Evolutionary conservation across 2,888 invertebrate genomes (phyloP).

Genomic region (Agrotis clavis): DNA sequence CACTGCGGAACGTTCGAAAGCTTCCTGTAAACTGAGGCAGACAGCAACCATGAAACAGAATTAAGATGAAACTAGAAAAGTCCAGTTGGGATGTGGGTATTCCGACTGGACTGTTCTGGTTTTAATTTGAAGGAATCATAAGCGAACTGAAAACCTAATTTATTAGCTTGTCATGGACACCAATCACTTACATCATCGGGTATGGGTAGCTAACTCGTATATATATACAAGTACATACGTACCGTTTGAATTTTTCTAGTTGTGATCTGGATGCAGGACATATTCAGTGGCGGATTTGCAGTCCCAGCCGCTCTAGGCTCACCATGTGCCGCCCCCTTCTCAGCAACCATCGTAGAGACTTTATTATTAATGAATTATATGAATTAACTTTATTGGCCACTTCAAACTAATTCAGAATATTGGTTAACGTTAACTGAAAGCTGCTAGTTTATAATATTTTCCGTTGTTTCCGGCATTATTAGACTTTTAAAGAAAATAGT

Average conservation of each 20-base stretch:
- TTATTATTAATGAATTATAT: too few relatives aligned
- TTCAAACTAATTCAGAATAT: too few relatives aligned
- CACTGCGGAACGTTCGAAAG: slow-evolving; percentile 67
- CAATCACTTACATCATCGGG: not conserved
- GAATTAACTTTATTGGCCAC: too few relatives aligned
- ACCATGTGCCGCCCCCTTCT: too few relatives aligned
- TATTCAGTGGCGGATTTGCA: too few relatives aligned
- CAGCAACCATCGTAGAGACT: too few relatives aligned
- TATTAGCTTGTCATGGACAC: slow-evolving; percentile 43
- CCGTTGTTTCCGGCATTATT: too few relatives aligned
- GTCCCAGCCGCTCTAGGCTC: too few relatives aligned
- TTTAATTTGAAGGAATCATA: slow-evolving; percentile 77
- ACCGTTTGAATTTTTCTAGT: not conserved
- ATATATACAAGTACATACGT: not conserved
- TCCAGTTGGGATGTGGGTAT: slow-evolving; percentile 75
- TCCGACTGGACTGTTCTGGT: slow-evolving; percentile 69
- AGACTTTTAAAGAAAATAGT: too few relatives aligned
- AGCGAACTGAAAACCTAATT: slow-evolving; percentile 71
- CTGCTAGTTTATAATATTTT: too few relatives aligned
- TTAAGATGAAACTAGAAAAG: slow-evolving; percentile 80
- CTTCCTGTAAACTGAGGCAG: slow-evolving; percentile 74
- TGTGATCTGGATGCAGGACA: not conserved
- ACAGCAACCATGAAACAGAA: slow-evolving; percentile 69
- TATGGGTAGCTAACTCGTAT: too few relatives aligned
- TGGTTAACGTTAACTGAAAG: too few relatives aligned